A percentile compares a stretch with the other conserved stretches of the same genome.
These are phyloP conservation scores for Euschistus heros DNA, from an alignment of 1,140 invertebrate species.

Conservation along the genomic window DNA sequence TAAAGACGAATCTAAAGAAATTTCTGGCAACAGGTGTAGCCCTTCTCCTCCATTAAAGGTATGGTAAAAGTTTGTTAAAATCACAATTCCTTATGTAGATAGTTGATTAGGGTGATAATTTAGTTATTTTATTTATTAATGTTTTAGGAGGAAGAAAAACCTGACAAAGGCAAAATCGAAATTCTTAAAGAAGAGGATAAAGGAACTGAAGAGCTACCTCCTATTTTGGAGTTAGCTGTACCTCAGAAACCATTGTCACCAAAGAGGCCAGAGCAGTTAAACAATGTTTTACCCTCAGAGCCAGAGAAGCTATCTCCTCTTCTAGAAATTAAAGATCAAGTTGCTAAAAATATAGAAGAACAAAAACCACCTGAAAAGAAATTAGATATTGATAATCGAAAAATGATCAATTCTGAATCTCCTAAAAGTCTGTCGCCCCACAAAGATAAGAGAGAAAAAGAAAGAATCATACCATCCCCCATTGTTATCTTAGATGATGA, in stretches of 20 bases:
- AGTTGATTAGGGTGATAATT: neutral
- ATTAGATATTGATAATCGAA: too few species aligned
- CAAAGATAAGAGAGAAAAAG: constrained; percentile 7
- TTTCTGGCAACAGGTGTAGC: too few species aligned
- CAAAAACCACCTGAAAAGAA: too few species aligned
- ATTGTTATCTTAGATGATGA: constrained; percentile 31
- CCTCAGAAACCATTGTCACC: neutral
- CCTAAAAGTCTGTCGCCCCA: neutral
- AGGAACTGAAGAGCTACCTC: constrained; percentile 5
- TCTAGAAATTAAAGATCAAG: too few species aligned
- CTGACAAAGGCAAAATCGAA: neutral
- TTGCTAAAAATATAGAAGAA: too few species aligned
- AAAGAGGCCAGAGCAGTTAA: neutral
- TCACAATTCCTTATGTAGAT: neutral
- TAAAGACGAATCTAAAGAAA: too few species aligned
- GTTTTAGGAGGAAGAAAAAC: constrained; percentile 3
- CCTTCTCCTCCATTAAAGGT: too few species aligned
- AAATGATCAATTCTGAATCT: too few species aligned
- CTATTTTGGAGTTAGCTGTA: neutral
- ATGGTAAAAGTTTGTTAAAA: too few species aligned
- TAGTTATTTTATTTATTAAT: neutral
- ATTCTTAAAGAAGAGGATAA: constrained; percentile 4
- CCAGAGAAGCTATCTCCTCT: too few species aligned
- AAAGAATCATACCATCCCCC: constrained; percentile 24
- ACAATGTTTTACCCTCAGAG: too few species aligned